Evolutionary conservation across 2,113 vertebrate species (phyloP), one percentile per base, ranked within the genome.

Genomic region (Hyperopisus bebe): DNA sequence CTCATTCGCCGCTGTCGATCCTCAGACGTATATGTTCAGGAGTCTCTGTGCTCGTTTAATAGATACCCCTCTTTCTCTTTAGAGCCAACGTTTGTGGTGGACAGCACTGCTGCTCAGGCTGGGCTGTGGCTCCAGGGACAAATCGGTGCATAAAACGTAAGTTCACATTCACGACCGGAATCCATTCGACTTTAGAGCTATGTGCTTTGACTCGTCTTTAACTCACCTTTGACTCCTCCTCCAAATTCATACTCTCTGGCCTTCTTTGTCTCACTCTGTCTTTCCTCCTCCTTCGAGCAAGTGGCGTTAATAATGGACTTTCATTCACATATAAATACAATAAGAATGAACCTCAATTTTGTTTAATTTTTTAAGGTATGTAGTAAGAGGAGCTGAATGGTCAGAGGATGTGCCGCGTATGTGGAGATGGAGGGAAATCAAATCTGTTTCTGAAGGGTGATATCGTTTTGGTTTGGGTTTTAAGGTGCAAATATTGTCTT

Each of bases 121-220:
- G 98, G 98, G 97, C 97, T 11, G 94, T 96, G 0, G 97, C 97
- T 89, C 96, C 97, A 4, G 95, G 97, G 94, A 97, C 97, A 94
- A 98, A 96, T 91, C 96, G 92, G 91, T 99, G 98, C 92, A 98
- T 99, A 93, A 99, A 98, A 96, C 97, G 98, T 99, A 94, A 99
- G 98, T 77, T 44, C 10, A 53, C 47, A 7, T 17, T 77, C 88
- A n/a, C 21, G 31, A 15, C 66, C 47, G 1, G 35, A 80, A 24
- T 84, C 89, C 50, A n/a, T 80, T 31, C 27, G 35, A 24, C 55
- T 47, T 89, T 1, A 13, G 27, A 74, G 48, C 44, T 70, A 10
- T 74, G n/a, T 74, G n/a, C 47, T 82, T 82, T 88, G 87, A 48
- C 87, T 48, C 46, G 3, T 44, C 62, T 88, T 88, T 53, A 6